Evolutionary conservation across 2,888 invertebrate species (phyloP), one percentile per base, ranked within the genome.

Genomic region (Agriopis aurantiaria): DNA sequence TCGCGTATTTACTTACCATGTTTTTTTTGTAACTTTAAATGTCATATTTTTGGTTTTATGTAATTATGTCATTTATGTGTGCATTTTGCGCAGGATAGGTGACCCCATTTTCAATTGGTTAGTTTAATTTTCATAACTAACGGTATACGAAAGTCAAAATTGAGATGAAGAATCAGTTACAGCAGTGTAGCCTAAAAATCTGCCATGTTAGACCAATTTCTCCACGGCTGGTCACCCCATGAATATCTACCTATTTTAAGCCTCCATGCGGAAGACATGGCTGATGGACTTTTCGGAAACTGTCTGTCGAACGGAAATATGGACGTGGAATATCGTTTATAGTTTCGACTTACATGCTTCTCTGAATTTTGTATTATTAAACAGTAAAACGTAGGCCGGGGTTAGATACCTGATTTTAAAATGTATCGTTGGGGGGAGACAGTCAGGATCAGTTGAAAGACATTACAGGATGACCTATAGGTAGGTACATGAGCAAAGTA

Each of bases 271-370:
- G 65, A 70, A 66, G 62, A 52, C 23, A 65, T 17, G 40, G 49
- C 59, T 63, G 58, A 70, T 59, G 49, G 70, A 62, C 40, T 55
- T 58, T 62, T 57, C 56, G 63, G 59, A 64, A 64, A 49, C 45
- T 57, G 69, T 53, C 63, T 11, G 23, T 59, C 14, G 63, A 59
- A 62, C 56, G 67, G 66, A 60, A 60, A 66, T 53, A 60, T 59
- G 14, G 14, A 59, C 53, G 59, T 53, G 17, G 43, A 57, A 56
- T 52, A 43, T 43, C 52, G 43, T 61, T 61, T 61, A 61, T 52
- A 61, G 61, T 61, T 61, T 61, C 52, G 9, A 51, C 52, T 52
- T 41, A 23, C 43, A 41, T 43, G 17, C 12, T 61, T 61, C 61
- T 52, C 17, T 51, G 52, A 61, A 43, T 52, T 11, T n/a, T 41